phyloP scores from a whole-genome alignment of 2,888 invertebrate species.

The Tanaodytes sp. region DNA sequence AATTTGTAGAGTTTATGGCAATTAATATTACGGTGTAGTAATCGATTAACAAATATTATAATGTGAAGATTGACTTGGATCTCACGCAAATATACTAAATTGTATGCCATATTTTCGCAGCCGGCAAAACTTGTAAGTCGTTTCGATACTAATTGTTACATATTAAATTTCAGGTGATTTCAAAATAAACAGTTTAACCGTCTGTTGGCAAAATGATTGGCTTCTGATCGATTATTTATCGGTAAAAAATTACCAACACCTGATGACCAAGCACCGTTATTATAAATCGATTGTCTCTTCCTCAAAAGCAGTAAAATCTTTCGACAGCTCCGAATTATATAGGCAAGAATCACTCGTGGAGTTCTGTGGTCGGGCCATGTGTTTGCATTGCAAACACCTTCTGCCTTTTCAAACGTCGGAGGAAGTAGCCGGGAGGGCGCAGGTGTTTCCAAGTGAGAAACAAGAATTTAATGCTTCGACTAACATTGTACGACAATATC shows the following conservation, averaged over 20 bases:
- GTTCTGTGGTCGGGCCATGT: slow-evolving; percentile 49
- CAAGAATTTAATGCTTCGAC: slow-evolving; percentile 40
- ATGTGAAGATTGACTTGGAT: too few species aligned
- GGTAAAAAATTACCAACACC: slow-evolving; percentile 27
- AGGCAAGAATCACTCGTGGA: slow-evolving; percentile 32
- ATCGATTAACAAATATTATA: too few species aligned
- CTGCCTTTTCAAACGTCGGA: slow-evolving; percentile 52
- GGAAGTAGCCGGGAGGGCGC: slow-evolving; percentile 53
- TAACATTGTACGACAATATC: slow-evolving; percentile 33
- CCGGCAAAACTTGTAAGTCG: too few species aligned
- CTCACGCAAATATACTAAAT: not conserved
- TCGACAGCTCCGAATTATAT: slow-evolving; percentile 44
- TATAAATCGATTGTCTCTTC: slow-evolving; percentile 22
- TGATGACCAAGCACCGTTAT: slow-evolving; percentile 33
- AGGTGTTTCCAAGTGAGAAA: slow-evolving; percentile 53
- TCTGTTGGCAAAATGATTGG: slow-evolving; percentile 24
- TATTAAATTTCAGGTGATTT: slow-evolving; percentile 32
- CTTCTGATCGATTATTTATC: slow-evolving; percentile 47
- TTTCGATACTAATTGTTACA: slow-evolving; percentile 34
- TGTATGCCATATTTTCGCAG: not conserved
- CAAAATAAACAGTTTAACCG: slow-evolving; percentile 27
- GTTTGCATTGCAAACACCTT: slow-evolving; percentile 54
- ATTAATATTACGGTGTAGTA: too few species aligned
- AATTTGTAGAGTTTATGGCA: too few species aligned
- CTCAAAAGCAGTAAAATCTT: slow-evolving; percentile 32